Percentiles rank a stretch among this genome's conserved stretches.
Conservation (phyloP, 1,140 invertebrate species). For the Lepidurus apus region DNA sequence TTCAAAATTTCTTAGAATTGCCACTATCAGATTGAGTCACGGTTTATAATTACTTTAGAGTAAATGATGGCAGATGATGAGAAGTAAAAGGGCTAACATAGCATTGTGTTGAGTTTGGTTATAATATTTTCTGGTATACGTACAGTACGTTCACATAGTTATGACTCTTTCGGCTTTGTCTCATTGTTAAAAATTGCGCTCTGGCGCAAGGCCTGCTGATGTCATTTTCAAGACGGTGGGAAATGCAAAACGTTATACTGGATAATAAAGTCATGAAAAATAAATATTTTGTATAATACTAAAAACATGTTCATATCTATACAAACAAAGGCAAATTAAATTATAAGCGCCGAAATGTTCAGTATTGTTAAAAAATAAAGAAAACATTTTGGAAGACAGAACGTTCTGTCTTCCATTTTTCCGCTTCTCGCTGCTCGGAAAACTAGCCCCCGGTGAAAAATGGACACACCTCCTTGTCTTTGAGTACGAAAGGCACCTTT, state of each 20-base stretch:
- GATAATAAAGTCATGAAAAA: not conserved
- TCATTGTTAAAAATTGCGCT: not conserved
- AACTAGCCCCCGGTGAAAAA: too few relatives aligned
- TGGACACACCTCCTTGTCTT: too few relatives aligned
- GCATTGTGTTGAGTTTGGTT: not conserved
- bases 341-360: not conserved
- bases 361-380: not conserved
- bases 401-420: not conserved
- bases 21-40: not conserved
- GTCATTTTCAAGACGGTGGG: too few relatives aligned
- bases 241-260: too few relatives aligned
- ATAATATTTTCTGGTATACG: too few relatives aligned
- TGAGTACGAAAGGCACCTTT: too few relatives aligned
- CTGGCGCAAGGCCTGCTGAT: not conserved
- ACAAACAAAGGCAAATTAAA: not conserved
- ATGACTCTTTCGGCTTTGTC: not conserved
- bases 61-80: not conserved
- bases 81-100: not conserved
- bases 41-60: conserved; percentile 1
- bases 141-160: too few relatives aligned
- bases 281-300: not conserved
- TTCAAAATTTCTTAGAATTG: not conserved
- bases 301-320: not conserved
- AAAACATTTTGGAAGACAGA: not conserved
- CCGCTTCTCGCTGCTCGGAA: not conserved